Evolutionary conservation across 2,888 invertebrate species (phyloP), one percentile per base, ranked within the genome.

Genomic region (Stegophylla sp.): DNA sequence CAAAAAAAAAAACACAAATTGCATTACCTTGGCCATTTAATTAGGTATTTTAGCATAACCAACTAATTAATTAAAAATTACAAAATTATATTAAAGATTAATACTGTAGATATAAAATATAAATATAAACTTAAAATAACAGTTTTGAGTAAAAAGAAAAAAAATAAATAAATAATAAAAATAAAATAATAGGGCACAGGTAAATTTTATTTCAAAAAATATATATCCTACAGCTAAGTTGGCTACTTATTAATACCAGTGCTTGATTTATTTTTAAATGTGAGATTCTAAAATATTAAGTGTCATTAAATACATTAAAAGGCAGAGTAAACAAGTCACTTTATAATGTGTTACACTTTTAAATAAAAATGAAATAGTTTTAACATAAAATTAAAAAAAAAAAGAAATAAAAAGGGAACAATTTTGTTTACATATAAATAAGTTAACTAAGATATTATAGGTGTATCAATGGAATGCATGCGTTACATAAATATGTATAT

Each of bases 251-350:
- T 74, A 74, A 51, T 12, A 48, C 34, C 2, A 23, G 75, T 75
- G 75, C 75, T 23, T 41, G 48, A 20, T 75, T 63, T 64, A 41
- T 64, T 64, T 34, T 64, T 7, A 51, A 51, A 63, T 28, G 74
- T 74, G 74, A 51, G 48, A n/a, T 28, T 63, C 63, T 74, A 74
- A 74, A 74, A 64, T 75, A 64, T 64, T 64, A 75, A 75, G 64
- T 75, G 64, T 75, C 63, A 17, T 74, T 51, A 15, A 64, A 63
- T 61, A 74, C 15, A 74, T 74, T 64, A 64, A 34, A 53, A 75
- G 75, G 64, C 51, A 64, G 12, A 75, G 9, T 75, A 51, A 63
- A 34, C 63, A 63, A 34, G 34, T 74, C 7, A 64, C n/a, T 61
- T 61, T 20, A 64, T 28, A 59, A 15, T 64, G 64, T 75, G n/a